These are phyloP conservation scores for Meteorus colon DNA, from an alignment of 2,888 invertebrate genomes.

Conservation along the genomic window DNA sequence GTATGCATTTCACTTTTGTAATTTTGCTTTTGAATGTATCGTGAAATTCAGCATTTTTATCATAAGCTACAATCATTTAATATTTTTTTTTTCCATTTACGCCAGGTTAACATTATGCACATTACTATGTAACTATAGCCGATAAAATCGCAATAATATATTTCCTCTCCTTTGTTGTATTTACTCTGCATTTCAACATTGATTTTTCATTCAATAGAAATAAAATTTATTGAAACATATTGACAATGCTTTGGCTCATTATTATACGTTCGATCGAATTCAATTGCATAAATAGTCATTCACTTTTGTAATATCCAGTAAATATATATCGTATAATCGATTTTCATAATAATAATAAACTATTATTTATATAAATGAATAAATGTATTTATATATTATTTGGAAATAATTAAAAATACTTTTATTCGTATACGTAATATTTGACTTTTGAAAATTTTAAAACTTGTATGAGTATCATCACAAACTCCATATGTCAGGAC, in stretches of 20 bases:
- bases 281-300: not conserved
- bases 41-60: no score
- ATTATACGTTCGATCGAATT: conserved; percentile 3
- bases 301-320: conserved; percentile 6
- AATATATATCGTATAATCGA: not conserved
- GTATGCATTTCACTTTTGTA: conserved; percentile 16
- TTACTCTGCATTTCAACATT: conserved; percentile 30
- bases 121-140: not conserved
- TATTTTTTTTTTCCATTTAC: not conserved
- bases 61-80: no score
- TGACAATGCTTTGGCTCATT: not conserved
- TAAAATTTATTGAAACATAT: conserved; percentile 15
- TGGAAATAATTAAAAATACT: not conserved
- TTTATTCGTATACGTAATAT: not conserved
- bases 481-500: not conserved
- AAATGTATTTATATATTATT: not conserved
- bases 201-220: conserved; percentile 24
- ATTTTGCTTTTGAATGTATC: not conserved
- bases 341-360: not conserved
- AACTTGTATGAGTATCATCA: not conserved
- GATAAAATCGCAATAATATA: no score
- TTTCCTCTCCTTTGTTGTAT: not conserved
- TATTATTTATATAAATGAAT: not conserved
- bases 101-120: conserved; percentile 36
- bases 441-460: not conserved